These are phyloP conservation scores for Umimayanthus kanabou DNA, from an alignment of 92 coral and sea anemone species.

Conservation along the genomic window DNA sequence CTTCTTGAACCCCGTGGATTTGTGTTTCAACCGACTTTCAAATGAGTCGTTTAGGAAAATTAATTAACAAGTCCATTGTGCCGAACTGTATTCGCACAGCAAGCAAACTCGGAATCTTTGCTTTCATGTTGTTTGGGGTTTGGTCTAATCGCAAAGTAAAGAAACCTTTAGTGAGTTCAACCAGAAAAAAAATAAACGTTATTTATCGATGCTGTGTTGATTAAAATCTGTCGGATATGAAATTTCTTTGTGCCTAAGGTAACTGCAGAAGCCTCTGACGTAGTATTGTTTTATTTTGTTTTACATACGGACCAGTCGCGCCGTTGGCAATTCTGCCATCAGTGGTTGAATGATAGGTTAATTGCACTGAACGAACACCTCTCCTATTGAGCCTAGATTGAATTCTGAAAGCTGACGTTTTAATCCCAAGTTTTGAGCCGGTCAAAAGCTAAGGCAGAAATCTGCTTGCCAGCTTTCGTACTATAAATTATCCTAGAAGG, in stretches of 20 bases:
- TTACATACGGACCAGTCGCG: not conserved
- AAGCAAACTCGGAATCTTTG: not conserved
- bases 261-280: conserved; percentile 13
- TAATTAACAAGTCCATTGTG: conserved; percentile 11
- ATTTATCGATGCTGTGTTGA: conserved; percentile 32
- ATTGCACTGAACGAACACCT: not conserved
- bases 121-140: not conserved
- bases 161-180: conserved; percentile 14
- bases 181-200: not conserved
- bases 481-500: not conserved
- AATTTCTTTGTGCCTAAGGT: conserved; percentile 21
- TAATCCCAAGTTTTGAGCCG: conserved; percentile 1
- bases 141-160: conserved; percentile 23
- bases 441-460: not conserved
- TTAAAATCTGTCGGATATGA: conserved; percentile 36
- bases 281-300: not conserved
- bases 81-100: conserved; percentile 10
- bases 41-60: conserved; percentile 1
- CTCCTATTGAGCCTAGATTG: conserved; percentile 1
- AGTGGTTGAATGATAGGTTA: conserved; percentile 18
- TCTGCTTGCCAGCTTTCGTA: not conserved
- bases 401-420: conserved; percentile 16
- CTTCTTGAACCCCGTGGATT: conserved; percentile 12
- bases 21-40: not conserved
- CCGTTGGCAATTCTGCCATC: conserved; percentile 23